Conservation (phyloP, 2,888 invertebrate genomes). For the Busseola fusca region DNA sequence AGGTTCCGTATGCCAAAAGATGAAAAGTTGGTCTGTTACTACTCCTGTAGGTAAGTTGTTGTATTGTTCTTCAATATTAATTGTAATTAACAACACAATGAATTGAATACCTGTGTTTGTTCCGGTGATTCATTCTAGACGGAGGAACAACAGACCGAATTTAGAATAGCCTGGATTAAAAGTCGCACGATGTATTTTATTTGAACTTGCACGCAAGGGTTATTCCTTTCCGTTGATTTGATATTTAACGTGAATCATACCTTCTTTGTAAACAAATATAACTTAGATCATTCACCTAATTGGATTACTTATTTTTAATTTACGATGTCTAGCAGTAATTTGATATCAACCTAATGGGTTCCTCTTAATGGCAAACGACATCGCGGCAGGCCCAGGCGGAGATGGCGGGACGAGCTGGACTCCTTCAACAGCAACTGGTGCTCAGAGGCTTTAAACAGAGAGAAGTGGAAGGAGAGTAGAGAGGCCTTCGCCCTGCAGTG, state of each 20-base stretch:
- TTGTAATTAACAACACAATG: conserved; percentile 6
- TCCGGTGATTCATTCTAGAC: conserved; percentile 25
- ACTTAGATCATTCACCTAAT: neutral
- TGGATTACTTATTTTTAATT: neutral
- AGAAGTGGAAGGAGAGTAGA: too few species aligned
- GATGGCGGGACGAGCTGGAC: too few species aligned
- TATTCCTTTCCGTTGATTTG: conserved; percentile 2
- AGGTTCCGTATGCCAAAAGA: conserved; percentile 97
- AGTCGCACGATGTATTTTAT: conserved; percentile 9
- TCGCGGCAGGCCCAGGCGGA: too few species aligned
- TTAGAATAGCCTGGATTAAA: conserved; percentile 8
- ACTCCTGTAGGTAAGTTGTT: conserved; percentile 94
- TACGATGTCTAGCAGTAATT: neutral
- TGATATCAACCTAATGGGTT: too few species aligned
- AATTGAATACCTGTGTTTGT: conserved; percentile 8
- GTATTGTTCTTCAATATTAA: conserved; percentile 21
- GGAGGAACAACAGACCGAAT: neutral
- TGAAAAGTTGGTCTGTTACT: conserved; percentile 98
- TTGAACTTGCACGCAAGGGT: conserved; percentile 28
- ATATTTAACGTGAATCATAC: conserved; percentile 12
- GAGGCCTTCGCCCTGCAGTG: too few species aligned
- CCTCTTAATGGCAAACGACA: too few species aligned
- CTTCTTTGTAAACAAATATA: neutral
- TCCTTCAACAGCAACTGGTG: too few species aligned
- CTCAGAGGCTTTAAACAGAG: too few species aligned